A percentile compares a stretch with the other conserved stretches of the same genome.
phyloP scores from a whole-genome alignment of 1,140 invertebrate genomes.

The Temnothorax nylanderi region DNA sequence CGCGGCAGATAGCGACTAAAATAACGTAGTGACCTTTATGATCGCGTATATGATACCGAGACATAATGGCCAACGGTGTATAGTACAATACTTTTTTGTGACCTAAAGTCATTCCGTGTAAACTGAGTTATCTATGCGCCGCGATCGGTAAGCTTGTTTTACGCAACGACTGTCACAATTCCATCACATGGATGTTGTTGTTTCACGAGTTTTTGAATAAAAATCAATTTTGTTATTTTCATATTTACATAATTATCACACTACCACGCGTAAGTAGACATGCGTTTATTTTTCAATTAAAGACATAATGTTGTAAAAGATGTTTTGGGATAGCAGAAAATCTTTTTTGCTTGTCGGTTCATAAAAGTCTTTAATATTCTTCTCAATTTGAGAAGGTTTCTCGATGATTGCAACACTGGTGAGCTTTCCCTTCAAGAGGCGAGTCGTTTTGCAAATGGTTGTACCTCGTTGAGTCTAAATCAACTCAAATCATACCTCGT shows the following conservation, averaged over 20 bases:
- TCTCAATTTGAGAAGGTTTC: not conserved
- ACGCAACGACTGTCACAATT: slow-evolving; percentile 40
- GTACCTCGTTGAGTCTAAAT: slow-evolving; percentile 5
- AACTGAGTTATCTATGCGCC: slow-evolving; percentile 62
- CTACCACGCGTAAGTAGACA: not conserved
- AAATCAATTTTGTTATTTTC: slow-evolving; percentile 10
- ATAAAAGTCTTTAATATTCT: not conserved
- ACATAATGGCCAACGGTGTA: slow-evolving; percentile 52
- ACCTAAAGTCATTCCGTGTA: slow-evolving; percentile 50
- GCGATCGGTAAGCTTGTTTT: slow-evolving; percentile 58
- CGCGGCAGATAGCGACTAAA: slow-evolving; percentile 68
- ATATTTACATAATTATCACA: slow-evolving; percentile 30
- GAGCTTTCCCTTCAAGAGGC: not conserved
- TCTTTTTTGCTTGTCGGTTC: not conserved
- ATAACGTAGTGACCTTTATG: slow-evolving; percentile 69
- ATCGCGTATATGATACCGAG: slow-evolving; percentile 61
- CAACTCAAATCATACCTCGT: slow-evolving; percentile 13
- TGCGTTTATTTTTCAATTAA: not conserved
- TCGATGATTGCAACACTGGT: not conserved
- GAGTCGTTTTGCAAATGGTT: not conserved
- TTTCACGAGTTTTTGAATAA: slow-evolving; percentile 26
- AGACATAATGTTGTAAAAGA: not conserved
- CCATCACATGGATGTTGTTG: slow-evolving; percentile 40
- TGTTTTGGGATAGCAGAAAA: not conserved
- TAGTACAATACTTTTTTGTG: slow-evolving; percentile 54